Evolutionary conservation across 2,888 invertebrate species (phyloP).

Genomic region (Eupithecia pulchellata): DNA sequence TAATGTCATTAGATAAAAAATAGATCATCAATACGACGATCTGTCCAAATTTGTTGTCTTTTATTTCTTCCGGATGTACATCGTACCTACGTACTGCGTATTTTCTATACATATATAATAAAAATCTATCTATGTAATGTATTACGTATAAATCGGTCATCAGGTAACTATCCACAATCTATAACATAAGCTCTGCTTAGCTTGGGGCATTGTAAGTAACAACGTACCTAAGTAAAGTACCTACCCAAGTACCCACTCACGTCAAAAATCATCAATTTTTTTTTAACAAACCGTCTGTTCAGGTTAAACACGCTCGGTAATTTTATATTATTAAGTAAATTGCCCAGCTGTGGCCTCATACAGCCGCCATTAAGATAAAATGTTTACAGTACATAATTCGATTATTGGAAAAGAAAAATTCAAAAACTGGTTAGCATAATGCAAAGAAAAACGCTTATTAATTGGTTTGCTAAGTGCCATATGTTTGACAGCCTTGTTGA

Average conservation of each 20-base stretch:
- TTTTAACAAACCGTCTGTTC: conserved; percentile 44
- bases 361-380: conserved; percentile 69
- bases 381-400: conserved; percentile 79
- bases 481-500: conserved; percentile 18
- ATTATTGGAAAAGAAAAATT: conserved; percentile 64
- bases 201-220: neutral
- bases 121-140: too few species aligned
- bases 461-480: conserved; percentile 18
- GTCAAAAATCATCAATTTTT: conserved; percentile 32
- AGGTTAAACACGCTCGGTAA: conserved; percentile 68
- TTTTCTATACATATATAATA: too few species aligned
- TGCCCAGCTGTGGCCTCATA: conserved; percentile 66
- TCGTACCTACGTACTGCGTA: too few species aligned
- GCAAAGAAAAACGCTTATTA: neutral
- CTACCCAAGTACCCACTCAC: conserved; percentile 12
- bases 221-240: neutral
- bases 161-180: too few species aligned
- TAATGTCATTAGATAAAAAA: too few species aligned
- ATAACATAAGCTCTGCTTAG: too few species aligned
- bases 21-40: too few species aligned
- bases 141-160: too few species aligned
- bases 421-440: conserved; percentile 35
- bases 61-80: too few species aligned
- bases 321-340: conserved; percentile 79
- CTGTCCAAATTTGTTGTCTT: too few species aligned